These are phyloP conservation scores for Anastrepha obliqua DNA, from an alignment of 1,140 invertebrate species.

Conservation along the genomic window DNA sequence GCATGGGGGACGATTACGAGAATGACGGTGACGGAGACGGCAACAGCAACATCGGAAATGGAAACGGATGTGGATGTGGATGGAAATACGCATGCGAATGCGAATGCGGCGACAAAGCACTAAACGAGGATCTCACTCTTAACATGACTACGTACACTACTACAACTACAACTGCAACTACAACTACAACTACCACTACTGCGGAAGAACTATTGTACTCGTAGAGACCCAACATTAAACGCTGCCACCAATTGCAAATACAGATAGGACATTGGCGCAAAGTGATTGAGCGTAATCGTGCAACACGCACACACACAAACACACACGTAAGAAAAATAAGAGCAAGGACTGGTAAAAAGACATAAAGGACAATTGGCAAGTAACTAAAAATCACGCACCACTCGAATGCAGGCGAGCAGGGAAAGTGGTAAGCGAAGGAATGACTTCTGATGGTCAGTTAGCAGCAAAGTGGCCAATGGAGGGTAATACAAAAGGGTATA, in stretches of 20 bases:
- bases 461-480: not conserved
- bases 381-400: no score
- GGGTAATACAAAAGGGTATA: not conserved
- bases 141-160: not conserved
- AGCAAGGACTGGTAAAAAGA: not conserved
- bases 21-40: not conserved
- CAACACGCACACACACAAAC: not conserved
- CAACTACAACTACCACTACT: not conserved
- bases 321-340: not conserved
- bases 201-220: not conserved
- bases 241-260: not conserved
- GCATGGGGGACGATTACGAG: not conserved
- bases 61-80: not conserved
- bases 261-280: not conserved
- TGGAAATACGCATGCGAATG: not conserved
- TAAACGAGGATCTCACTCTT: conserved; percentile 47
- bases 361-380: not conserved
- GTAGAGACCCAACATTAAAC: not conserved
- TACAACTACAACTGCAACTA: not conserved
- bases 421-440: no score
- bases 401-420: no score
- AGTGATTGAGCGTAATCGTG: not conserved
- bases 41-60: not conserved
- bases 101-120: not conserved
- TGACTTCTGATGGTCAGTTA: not conserved